Base-by-base conservation (phyloP, 2,888 invertebrate genomes). In the Esperia sulphurella region DNA sequence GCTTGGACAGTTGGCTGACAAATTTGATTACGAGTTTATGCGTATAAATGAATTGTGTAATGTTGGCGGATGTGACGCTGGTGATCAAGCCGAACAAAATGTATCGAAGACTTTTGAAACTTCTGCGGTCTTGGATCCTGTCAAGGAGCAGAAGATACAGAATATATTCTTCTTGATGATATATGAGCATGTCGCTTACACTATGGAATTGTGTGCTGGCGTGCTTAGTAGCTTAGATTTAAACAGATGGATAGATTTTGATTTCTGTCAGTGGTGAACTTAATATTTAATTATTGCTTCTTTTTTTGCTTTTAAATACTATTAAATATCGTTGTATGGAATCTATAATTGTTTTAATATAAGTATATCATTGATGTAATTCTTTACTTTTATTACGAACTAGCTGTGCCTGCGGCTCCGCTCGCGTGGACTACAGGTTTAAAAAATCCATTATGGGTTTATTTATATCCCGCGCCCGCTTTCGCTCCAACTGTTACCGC, bases 231-330 rank as follows among this genome's bases (percentile, higher is more conserved):
- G 87, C 43, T 65, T 89, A 48, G 87, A 89, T 61, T 65, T 80
- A 21, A 81, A 83, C 54, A 76, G 76, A 59, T 84, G 85, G 86
- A 77, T 88, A 43, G 69, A 83, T 37, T 85, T 89, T 57, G 78
- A 87, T 63, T 88, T 87, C 58, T 85, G 85, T 58, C 71, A 35
- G 10, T 21, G 21, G 21, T 21, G 21, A 21, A 21, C 5, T 21
- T 21, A 21, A 21, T 21, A 21, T 21, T 21, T 21, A 2, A 21
- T 21, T 21, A 21, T 21, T 21, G 21, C 5, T 21, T 21, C 21
- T 21, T 21, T 21, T 3, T n/a, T 2, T 21, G 3, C 21, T 21
- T 21, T 21, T 21, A 21, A 2, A 21, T 21, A 21, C 21, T 21
- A 21, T 21, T 21, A 5, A 21, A 21, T 21, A 5, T 21, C 21